Conservation (phyloP, 2,888 invertebrate genomes). For the Lepeophtheirus nordmannii region DNA sequence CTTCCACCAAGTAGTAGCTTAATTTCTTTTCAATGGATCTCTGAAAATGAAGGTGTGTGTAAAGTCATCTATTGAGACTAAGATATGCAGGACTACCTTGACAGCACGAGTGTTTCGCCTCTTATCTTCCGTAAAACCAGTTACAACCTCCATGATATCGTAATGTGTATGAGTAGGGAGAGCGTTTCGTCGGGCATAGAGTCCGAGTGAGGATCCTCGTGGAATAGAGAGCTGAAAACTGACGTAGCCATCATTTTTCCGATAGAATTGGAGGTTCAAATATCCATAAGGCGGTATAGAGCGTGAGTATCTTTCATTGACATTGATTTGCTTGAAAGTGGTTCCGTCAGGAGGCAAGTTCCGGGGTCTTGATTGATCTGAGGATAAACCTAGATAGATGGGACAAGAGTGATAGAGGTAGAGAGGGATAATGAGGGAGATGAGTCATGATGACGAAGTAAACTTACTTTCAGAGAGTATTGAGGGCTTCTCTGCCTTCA, state of each 20-base stretch:
- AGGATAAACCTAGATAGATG: slow-evolving; percentile 50
- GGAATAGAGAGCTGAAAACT: slow-evolving; percentile 87
- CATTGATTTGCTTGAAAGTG: slow-evolving; percentile 71
- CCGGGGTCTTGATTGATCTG: slow-evolving; percentile 70
- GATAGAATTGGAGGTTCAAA: slow-evolving; percentile 95
- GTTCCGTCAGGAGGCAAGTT: slow-evolving; percentile 84
- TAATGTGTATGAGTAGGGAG: slow-evolving; percentile 92
- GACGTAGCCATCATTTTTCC: slow-evolving; percentile 79
- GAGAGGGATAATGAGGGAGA: slow-evolving; percentile 6
- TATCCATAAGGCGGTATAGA: slow-evolving; percentile 85
- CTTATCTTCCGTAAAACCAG: slow-evolving; percentile 32
- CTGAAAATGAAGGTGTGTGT: slow-evolving; percentile 25
- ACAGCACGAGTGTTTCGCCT: slow-evolving; percentile 39
- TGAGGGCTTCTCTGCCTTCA: not conserved
- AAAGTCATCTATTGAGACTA: not conserved
- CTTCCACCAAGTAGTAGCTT: slow-evolving; percentile 67
- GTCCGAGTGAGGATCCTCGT: slow-evolving; percentile 77
- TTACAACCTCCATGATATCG: slow-evolving; percentile 87
- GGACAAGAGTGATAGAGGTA: slow-evolving; percentile 36
- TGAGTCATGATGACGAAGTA: too few relatives aligned
- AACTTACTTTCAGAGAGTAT: slow-evolving; percentile 28
- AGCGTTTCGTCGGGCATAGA: slow-evolving; percentile 83
- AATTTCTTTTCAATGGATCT: slow-evolving; percentile 30
- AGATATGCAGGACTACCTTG: slow-evolving; percentile 46
- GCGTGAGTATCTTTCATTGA: slow-evolving; percentile 71